Evolutionary conservation across 2,113 vertebrate species (phyloP).

Genomic region (Peucedramus taeniatus): DNA sequence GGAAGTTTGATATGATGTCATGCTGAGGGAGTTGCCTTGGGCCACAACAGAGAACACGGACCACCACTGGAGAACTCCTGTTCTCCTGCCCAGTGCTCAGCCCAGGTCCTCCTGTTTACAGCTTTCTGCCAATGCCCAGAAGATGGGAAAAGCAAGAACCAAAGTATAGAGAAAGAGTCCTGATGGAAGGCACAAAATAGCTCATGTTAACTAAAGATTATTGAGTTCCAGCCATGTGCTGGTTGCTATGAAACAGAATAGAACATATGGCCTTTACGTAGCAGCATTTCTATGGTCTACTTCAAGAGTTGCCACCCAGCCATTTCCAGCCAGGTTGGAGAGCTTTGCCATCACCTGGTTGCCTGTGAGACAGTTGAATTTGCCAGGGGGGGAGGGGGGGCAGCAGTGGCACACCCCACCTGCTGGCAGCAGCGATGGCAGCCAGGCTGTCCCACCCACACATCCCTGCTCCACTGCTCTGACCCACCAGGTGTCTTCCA

Average conservation of each 20-base stretch:
- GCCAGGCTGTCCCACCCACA: not conserved
- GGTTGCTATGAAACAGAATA: not conserved
- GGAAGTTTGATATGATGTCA: not conserved
- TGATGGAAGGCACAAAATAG: not conserved
- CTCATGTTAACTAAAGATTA: not conserved
- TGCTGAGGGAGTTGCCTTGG: accelerated
- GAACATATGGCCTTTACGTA: accelerated
- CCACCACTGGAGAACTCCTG: not conserved
- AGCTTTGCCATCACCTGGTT: not conserved
- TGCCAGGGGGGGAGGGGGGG: not conserved
- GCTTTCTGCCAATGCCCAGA: not conserved
- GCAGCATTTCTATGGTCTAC: not conserved
- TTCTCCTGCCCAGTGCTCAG: not conserved
- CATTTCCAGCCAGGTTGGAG: not conserved
- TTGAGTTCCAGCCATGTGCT: not conserved
- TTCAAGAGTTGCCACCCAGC: not conserved
- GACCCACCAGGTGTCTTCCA: not conserved
- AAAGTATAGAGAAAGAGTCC: not conserved
- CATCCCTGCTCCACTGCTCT: not conserved
- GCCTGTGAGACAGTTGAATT: not conserved
- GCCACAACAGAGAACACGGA: not conserved
- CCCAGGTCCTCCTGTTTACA: not conserved
- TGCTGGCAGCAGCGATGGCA: not conserved
- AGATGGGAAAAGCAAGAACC: not conserved
- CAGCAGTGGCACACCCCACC: not conserved